Conservation (phyloP, 2,113 vertebrate genomes). For the Syngnathus scovelli region DNA sequence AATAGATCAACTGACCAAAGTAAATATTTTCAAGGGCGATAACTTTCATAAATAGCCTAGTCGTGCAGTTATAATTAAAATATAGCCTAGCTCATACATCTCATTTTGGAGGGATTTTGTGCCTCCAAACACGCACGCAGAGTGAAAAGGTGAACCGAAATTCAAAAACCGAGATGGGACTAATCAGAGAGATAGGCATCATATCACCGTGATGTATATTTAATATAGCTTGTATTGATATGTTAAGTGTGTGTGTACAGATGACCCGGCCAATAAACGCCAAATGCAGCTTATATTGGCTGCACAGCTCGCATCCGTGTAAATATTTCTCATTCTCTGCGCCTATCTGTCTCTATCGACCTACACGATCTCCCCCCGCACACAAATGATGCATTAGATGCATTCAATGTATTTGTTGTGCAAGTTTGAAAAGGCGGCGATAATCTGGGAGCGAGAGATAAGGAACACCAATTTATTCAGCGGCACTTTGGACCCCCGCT, state of each 20-base stretch:
- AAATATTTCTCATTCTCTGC: slow-evolving; percentile 72
- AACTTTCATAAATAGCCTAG: not conserved
- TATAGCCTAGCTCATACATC: not conserved
- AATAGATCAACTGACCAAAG: slow-evolving; percentile 17
- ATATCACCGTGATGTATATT: slow-evolving; percentile 53
- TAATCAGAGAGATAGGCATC: slow-evolving; percentile 67
- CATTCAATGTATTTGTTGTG: slow-evolving; percentile 98
- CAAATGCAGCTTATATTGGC: slow-evolving; percentile 56
- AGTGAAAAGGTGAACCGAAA: slow-evolving; percentile 14
- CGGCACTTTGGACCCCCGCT: slow-evolving; percentile 96
- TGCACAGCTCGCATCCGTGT: slow-evolving; percentile 59
- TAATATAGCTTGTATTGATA: slow-evolving; percentile 67
- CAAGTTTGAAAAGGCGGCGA: slow-evolving; percentile 98
- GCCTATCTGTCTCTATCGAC: slow-evolving; percentile 91
- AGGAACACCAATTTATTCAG: slow-evolving; percentile 99
- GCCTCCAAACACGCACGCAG: not conserved
- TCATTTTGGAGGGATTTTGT: not conserved
- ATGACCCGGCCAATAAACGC: slow-evolving; percentile 57
- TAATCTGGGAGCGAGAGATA: slow-evolving; percentile 99
- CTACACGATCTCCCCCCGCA: slow-evolving; percentile 71
- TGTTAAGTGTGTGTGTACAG: slow-evolving; percentile 64
- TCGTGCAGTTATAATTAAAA: not conserved
- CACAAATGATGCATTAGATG: slow-evolving; percentile 98
- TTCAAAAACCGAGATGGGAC: slow-evolving; percentile 26
- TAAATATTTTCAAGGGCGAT: not conserved